Conservation (phyloP, 2,888 invertebrate genomes). For the Sceliomorpha sp. region DNA sequence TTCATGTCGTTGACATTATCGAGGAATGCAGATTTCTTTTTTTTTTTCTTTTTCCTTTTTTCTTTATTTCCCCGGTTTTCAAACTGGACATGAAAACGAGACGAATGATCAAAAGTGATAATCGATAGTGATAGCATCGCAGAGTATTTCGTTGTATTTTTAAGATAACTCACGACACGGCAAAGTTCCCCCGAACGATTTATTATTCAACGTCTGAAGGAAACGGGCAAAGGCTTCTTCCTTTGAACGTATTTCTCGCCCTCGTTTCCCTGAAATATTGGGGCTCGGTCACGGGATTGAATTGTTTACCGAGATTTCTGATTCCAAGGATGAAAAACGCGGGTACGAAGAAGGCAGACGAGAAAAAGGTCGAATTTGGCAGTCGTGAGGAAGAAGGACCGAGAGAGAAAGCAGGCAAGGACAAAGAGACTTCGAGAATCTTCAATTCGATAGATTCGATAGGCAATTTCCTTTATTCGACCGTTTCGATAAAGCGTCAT, state of each 20-base stretch:
- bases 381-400: slow-evolving; percentile 29
- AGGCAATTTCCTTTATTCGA: slow-evolving; percentile 18
- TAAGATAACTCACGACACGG: neutral
- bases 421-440: neutral
- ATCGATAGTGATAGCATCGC: too few species aligned
- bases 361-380: slow-evolving; percentile 14
- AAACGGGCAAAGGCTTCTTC: neutral
- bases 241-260: slow-evolving; percentile 13
- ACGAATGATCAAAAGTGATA: too few species aligned
- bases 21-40: too few species aligned
- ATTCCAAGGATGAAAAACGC: slow-evolving; percentile 6
- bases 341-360: neutral
- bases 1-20: too few species aligned
- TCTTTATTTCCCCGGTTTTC: too few species aligned
- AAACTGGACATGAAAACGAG: too few species aligned
- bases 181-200: neutral
- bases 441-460: slow-evolving; percentile 6
- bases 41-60: too few species aligned
- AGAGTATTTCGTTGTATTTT: too few species aligned
- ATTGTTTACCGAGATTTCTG: slow-evolving; percentile 56
- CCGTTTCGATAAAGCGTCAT: neutral
- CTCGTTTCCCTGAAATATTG: slow-evolving; percentile 37
- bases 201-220: slow-evolving; percentile 8
- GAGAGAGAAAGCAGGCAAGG: neutral
- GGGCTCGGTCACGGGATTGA: slow-evolving; percentile 35